Percentiles rank a stretch among this genome's conserved stretches.
Evolutionary conservation across 2,113 vertebrate species (phyloP).

Genomic region (Asarcornis scutulata): DNA sequence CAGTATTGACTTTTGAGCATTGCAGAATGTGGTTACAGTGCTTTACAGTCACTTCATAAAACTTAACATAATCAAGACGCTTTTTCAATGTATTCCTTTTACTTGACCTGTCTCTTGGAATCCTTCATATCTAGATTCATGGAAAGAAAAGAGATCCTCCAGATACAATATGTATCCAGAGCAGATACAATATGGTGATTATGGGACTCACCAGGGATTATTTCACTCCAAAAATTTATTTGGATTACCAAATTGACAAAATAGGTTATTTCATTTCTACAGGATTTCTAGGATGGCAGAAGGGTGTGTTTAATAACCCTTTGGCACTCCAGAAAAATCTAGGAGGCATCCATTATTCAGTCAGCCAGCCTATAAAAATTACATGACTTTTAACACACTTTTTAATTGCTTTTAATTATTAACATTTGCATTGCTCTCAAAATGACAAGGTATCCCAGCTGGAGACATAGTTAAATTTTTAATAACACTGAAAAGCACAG

Average conservation of each 20-base stretch:
- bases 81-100: neutral
- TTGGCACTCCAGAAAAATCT: neutral
- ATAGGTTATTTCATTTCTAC: neutral
- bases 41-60: neutral
- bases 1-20: neutral
- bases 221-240: neutral
- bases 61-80: neutral
- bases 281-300: neutral
- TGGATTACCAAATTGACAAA: neutral
- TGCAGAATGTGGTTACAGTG: neutral
- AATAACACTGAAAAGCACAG: constrained; percentile 65
- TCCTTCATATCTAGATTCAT: neutral
- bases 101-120: neutral
- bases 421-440: constrained; percentile 72
- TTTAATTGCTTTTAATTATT: constrained; percentile 85
- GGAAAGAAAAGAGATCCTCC: neutral
- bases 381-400: constrained; percentile 80
- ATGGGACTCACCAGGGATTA: neutral
- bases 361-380: constrained; percentile 81
- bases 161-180: neutral
- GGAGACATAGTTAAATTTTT: constrained; percentile 75
- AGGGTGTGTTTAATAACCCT: neutral
- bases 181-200: neutral
- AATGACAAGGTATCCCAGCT: constrained; percentile 56
- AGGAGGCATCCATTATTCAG: constrained; percentile 57